phyloP scores from a whole-genome alignment of 2,888 invertebrate species.

The Mythimna impura region DNA sequence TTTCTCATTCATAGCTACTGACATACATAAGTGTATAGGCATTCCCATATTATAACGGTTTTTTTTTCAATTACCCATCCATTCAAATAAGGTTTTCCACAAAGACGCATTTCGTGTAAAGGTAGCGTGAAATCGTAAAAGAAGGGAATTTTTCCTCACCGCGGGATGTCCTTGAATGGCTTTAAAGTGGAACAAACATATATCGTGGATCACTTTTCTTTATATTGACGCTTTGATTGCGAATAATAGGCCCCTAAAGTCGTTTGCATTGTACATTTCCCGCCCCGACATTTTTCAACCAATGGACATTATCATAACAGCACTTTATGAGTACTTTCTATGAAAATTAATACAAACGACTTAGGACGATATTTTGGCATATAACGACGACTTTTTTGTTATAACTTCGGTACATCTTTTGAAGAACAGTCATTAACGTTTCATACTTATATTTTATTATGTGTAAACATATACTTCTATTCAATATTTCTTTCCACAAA shows the following conservation, averaged over 20 bases:
- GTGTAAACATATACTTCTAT: neutral
- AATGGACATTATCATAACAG: conserved; percentile 64
- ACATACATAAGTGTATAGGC: neutral
- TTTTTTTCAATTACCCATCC: conserved; percentile 35
- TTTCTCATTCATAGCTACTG: no score
- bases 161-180: conserved; percentile 47
- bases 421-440: conserved; percentile 24
- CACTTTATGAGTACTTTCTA: conserved; percentile 66
- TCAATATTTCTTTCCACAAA: conserved; percentile 25
- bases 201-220: conserved; percentile 58
- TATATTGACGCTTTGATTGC: conserved; percentile 63
- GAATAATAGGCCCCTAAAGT: conserved; percentile 57
- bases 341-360: conserved; percentile 71
- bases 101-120: conserved; percentile 53
- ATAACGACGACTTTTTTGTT: conserved; percentile 35
- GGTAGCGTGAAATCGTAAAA: conserved; percentile 61
- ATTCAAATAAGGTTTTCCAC: conserved; percentile 57
- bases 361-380: conserved; percentile 62
- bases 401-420: conserved; percentile 23
- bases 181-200: conserved; percentile 60
- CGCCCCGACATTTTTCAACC: conserved; percentile 62
- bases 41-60: neutral
- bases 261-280: conserved; percentile 62
- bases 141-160: conserved; percentile 48
- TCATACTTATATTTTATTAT: conserved; percentile 11